A percentile compares a stretch with the other conserved stretches of the same genome.
phyloP scores from a whole-genome alignment of 2,888 invertebrate species.

The Trachelus troglodyta region DNA sequence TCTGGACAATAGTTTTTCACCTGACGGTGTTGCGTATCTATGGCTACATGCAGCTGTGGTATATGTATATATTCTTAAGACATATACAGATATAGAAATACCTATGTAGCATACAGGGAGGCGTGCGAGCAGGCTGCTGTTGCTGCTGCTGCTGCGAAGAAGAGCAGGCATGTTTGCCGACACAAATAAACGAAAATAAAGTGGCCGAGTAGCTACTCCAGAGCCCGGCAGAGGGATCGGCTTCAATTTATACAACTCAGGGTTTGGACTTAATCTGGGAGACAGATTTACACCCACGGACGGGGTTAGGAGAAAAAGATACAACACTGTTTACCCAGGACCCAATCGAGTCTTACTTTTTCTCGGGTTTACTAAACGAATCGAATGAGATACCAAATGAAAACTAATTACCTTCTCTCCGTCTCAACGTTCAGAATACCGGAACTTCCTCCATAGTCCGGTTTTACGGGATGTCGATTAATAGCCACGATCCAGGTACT shows the following conservation, averaged over 20 bases:
- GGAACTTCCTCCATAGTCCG: neutral
- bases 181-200: conserved; percentile 59
- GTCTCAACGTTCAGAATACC: neutral
- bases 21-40: neutral
- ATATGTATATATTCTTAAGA: conserved; percentile 1
- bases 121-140: conserved; percentile 37
- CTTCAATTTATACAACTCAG: conserved; percentile 59
- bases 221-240: conserved; percentile 46
- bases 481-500: neutral
- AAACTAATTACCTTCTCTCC: conserved; percentile 38
- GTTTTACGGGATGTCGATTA: neutral
- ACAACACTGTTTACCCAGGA: conserved; percentile 37
- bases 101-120: conserved; percentile 26
- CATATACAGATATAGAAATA: conserved; percentile 4
- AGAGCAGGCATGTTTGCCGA: conserved; percentile 53
- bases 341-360: conserved; percentile 30
- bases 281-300: conserved; percentile 58
- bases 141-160: conserved; percentile 32
- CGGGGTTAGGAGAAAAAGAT: conserved; percentile 25
- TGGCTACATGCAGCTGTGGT: neutral
- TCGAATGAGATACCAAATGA: conserved; percentile 33
- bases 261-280: conserved; percentile 57
- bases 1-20: conserved; percentile 11
- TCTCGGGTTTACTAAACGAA: conserved; percentile 31
- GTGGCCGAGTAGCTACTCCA: conserved; percentile 47